Base-by-base conservation (phyloP, 2,797 vertebrate species). In the Myotis pilosus region DNA sequence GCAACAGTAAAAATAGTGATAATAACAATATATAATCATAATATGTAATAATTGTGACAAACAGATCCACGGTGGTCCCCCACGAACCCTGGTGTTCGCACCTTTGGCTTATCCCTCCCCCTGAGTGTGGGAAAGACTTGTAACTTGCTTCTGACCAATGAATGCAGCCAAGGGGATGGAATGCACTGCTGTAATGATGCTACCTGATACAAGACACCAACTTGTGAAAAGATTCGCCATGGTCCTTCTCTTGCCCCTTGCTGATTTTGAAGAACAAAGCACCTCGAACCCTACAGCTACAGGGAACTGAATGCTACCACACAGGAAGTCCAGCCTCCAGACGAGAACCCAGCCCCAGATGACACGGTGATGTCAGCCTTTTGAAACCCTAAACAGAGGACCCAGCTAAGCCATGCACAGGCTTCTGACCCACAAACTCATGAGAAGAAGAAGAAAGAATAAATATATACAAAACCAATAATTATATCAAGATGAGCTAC, bases 191-290 rank as follows among this genome's bases (percentile, higher is more conserved):
- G 1, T 2, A 15, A 16, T 2, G 0, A 10, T 8, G 51, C 12
- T 15, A 30, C 25, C 30, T 28, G 69, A 30, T 3, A 8, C 1
- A 49, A 68, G 83, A 53, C 0, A 25, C 66, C 20, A 2, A 8
- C 71, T 41, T 17, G 5, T n/a, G 22, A 2, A n/a, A 38, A 60
- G 47, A 41, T 6, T 23, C 20, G 12, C 12, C 28, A 66, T 3
- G 8, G 9, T 47, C 25, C 53, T 75, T 57, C 33, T 64, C 28
- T 38, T 11, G 30, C n/a, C 44, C 12, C 2, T 38, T 20, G 8
- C 55, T 68, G 57, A 44, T 25, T 76, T 60, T 55, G 38, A 89
- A 89, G 60, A 91, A 64, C 22, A 47, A 72, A 38, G 12, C 57
- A 15, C 6, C 2, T 1, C 2, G 1, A 66, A 20, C 44, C 66